Evolutionary conservation across 1,140 invertebrate species (phyloP).

Genomic region (Rhagoletis zephyria): DNA sequence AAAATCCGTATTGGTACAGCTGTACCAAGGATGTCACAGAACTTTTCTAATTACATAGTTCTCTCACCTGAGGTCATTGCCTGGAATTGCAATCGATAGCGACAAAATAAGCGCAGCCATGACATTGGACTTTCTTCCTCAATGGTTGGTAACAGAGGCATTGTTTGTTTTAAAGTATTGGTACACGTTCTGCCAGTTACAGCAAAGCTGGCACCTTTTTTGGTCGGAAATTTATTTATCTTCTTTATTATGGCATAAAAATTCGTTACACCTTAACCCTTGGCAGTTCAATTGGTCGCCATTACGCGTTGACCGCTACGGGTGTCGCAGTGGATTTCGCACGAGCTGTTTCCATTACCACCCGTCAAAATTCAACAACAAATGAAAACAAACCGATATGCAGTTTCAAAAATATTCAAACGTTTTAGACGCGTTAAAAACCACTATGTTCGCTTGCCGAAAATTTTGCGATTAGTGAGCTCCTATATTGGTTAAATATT

Average conservation of each 20-base stretch:
- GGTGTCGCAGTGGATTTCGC: background rate
- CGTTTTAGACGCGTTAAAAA: background rate
- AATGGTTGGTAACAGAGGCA: conserved; percentile 67
- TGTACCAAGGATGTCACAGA: too few relatives aligned
- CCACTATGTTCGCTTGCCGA: background rate
- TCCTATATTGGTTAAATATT: background rate
- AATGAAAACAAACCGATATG: too few relatives aligned
- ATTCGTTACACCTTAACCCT: background rate
- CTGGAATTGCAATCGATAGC: conserved; percentile 67
- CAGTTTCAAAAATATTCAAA: too few relatives aligned
- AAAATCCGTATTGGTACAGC: too few relatives aligned
- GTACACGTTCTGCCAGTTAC: too few relatives aligned
- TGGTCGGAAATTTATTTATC: background rate
- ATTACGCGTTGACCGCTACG: background rate
- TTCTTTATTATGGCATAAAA: background rate
- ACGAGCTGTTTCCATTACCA: background rate
- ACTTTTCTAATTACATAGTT: background rate
- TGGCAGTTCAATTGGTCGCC: background rate
- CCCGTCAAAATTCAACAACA: background rate
- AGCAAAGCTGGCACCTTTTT: background rate
- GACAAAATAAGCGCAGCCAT: conserved; percentile 66
- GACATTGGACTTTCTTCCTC: conserved; percentile 66
- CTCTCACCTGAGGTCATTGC: conserved; percentile 66
- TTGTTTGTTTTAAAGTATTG: background rate
- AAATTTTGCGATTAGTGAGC: too few relatives aligned